Percentiles rank a stretch among this genome's conserved stretches.
Conservation (phyloP, 2,888 invertebrate species). For the Xestia c-nigrum region DNA sequence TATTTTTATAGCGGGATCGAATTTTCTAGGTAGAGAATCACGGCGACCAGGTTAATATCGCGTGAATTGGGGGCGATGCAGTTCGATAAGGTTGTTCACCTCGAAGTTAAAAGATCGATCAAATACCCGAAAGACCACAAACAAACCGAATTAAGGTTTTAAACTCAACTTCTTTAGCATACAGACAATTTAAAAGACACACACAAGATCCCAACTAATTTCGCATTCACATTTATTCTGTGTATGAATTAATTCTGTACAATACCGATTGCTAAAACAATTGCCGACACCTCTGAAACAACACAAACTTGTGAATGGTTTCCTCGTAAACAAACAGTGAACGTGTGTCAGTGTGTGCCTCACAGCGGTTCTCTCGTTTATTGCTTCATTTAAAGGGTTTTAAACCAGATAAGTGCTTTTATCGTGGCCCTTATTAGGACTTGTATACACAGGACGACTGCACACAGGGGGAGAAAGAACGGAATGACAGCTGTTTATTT, state of each 20-base stretch:
- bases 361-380: slow-evolving; percentile 74
- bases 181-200: slow-evolving; percentile 30
- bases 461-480: slow-evolving; percentile 54
- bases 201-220: slow-evolving; percentile 39
- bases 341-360: slow-evolving; percentile 63
- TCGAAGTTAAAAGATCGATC: slow-evolving; percentile 27
- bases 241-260: slow-evolving; percentile 59
- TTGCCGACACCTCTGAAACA: slow-evolving; percentile 55
- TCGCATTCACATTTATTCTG: slow-evolving; percentile 59
- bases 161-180: slow-evolving; percentile 22
- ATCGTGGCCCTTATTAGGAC: slow-evolving; percentile 77
- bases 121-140: background rate
- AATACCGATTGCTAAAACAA: slow-evolving; percentile 60
- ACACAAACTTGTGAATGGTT: slow-evolving; percentile 56
- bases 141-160: slow-evolving; percentile 33
- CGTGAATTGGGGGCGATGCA: background rate
- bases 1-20: slow-evolving; percentile 39
- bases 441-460: slow-evolving; percentile 73
- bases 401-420: slow-evolving; percentile 84
- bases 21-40: slow-evolving; percentile 30
- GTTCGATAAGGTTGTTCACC: slow-evolving; percentile 40
- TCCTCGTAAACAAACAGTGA: slow-evolving; percentile 67
- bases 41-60: slow-evolving; percentile 30
- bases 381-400: slow-evolving; percentile 87
- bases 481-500: slow-evolving; percentile 59